Evolutionary conservation across 2,888 invertebrate species (phyloP).

Genomic region (Rugalucina vietnamica): DNA sequence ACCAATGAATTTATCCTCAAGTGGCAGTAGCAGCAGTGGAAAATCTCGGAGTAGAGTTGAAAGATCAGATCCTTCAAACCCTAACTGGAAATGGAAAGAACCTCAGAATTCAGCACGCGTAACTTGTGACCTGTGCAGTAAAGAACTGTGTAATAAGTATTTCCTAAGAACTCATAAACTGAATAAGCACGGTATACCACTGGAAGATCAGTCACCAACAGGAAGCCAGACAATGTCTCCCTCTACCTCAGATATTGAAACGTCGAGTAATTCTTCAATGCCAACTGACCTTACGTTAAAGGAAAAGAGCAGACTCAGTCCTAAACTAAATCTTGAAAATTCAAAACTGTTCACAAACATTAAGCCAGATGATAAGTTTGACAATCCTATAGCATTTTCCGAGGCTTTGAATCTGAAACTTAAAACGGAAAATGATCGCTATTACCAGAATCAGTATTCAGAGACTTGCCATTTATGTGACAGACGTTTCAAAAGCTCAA

Average conservation of each 20-base stretch:
- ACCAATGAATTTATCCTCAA: slow-evolving; percentile 55
- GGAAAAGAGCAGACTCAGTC: slow-evolving; percentile 65
- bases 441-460: slow-evolving; percentile 64
- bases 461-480: slow-evolving; percentile 77
- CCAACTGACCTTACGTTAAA: slow-evolving; percentile 68
- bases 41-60: slow-evolving; percentile 52
- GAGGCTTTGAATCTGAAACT: slow-evolving; percentile 64
- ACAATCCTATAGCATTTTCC: slow-evolving; percentile 45
- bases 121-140: slow-evolving; percentile 83
- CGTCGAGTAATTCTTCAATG: slow-evolving; percentile 76
- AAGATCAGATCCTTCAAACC: slow-evolving; percentile 50
- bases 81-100: slow-evolving; percentile 81
- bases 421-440: slow-evolving; percentile 64
- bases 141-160: slow-evolving; percentile 84
- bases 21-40: slow-evolving; percentile 33
- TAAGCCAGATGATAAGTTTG: slow-evolving; percentile 40
- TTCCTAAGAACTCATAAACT: slow-evolving; percentile 83
- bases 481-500: slow-evolving; percentile 73
- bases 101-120: slow-evolving; percentile 81
- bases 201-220: slow-evolving; percentile 75
- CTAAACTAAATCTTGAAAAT: slow-evolving; percentile 67
- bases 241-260: slow-evolving; percentile 75
- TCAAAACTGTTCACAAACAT: slow-evolving; percentile 60
- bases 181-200: slow-evolving; percentile 83
- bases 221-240: slow-evolving; percentile 72